Evolutionary conservation across 2,797 vertebrate genomes (phyloP).

Genomic region (Apogon talboti): DNA sequence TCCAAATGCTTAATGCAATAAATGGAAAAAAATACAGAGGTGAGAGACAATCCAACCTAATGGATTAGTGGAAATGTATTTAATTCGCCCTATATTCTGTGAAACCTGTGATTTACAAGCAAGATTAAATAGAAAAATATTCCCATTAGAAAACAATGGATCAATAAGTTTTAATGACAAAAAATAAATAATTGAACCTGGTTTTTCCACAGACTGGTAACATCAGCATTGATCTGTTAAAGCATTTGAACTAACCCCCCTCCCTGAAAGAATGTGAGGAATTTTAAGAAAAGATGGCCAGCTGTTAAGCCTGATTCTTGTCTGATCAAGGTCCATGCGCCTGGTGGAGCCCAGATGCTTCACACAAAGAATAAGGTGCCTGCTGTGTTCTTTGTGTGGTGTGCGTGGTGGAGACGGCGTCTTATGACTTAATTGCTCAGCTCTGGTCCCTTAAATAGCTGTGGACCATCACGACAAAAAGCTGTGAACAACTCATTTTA

Average conservation of each 20-base stretch:
- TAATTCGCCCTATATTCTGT: too few relatives aligned
- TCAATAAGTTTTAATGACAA: constrained; percentile 19
- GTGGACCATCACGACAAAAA: constrained; percentile 24
- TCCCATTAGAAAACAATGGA: too few relatives aligned
- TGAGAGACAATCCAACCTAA: too few relatives aligned
- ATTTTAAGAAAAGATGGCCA: constrained; percentile 69
- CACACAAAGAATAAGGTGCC: constrained; percentile 53
- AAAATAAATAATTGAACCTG: constrained; percentile 25
- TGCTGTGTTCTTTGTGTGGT: constrained; percentile 3
- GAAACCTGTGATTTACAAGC: too few relatives aligned
- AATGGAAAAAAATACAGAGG: too few relatives aligned
- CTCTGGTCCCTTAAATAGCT: constrained; percentile 11
- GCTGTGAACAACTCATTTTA: constrained; percentile 50
- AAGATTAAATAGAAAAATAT: too few relatives aligned
- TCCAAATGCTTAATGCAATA: too few relatives aligned
- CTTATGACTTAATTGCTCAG: constrained; percentile 31
- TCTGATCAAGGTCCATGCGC: constrained; percentile 45
- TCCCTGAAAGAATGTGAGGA: constrained; percentile 67
- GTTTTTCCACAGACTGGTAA: not conserved
- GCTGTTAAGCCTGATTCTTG: constrained; percentile 74
- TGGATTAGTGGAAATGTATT: too few relatives aligned
- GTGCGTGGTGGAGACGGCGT: not conserved
- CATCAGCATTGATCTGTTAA: constrained; percentile 58
- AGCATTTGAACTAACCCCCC: constrained; percentile 45
- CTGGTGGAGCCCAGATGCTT: constrained; percentile 74